Evolutionary conservation across 2,888 invertebrate genomes (phyloP).

Genomic region (Heliconius cydno): DNA sequence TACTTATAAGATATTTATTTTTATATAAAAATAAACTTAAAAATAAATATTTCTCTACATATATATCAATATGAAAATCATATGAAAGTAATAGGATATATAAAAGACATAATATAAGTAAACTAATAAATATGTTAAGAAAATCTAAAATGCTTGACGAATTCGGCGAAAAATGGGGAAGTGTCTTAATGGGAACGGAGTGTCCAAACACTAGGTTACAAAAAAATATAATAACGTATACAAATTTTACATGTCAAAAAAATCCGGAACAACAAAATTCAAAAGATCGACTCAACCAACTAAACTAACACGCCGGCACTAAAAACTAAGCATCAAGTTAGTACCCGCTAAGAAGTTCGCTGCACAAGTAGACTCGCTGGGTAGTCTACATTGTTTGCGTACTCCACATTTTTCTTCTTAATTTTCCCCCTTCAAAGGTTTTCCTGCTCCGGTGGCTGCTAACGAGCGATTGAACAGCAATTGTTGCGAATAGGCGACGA

Average conservation of each 20-base stretch:
- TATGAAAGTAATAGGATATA: no score
- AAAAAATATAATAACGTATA: background rate
- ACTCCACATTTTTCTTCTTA: slow-evolving; percentile 50
- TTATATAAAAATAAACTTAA: no score
- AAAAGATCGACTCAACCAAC: background rate
- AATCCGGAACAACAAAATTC: background rate
- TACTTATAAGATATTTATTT: no score
- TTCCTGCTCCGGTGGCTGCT: slow-evolving; percentile 45
- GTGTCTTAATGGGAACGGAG: no score
- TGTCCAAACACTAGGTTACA: no score
- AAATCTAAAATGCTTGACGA: no score
- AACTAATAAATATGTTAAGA: no score
- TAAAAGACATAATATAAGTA: no score
- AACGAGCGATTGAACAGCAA: slow-evolving; percentile 46
- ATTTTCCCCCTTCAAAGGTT: slow-evolving; percentile 51
- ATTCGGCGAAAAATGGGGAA: no score
- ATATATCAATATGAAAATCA: no score
- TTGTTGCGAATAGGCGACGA: slow-evolving; percentile 37
- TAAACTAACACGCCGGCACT: background rate
- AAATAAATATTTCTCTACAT: no score
- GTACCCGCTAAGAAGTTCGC: background rate
- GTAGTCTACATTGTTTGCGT: slow-evolving; percentile 52
- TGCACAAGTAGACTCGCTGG: slow-evolving; percentile 16
- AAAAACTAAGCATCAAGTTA: background rate
- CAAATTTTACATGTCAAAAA: background rate